Conservation (phyloP, 2,797 vertebrate genomes). For the Syndactyla subalaris region DNA sequence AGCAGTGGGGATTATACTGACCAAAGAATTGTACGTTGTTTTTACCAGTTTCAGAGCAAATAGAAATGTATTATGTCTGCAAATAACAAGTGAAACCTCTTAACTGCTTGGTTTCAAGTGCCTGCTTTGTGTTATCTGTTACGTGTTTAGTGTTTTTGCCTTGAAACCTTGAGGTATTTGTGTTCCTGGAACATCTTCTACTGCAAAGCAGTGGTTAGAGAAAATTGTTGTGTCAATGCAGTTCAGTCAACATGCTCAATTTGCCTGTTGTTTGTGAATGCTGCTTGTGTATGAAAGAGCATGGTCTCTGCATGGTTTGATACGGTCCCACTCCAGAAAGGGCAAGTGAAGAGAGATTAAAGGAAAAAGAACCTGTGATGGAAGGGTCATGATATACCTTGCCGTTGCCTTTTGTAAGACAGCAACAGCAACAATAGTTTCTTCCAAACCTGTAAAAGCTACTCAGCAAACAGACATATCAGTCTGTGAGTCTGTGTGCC, state of each 20-base stretch:
- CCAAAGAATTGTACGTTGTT: slow-evolving; percentile 91
- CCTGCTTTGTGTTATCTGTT: not conserved
- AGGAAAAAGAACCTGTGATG: not conserved
- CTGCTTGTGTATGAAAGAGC: not conserved
- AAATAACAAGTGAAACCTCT: not conserved
- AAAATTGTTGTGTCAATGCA: rapidly evolving
- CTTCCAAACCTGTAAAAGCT: not conserved
- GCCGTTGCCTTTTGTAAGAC: not conserved
- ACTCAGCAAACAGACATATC: not conserved
- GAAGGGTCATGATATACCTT: not conserved
- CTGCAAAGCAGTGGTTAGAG: not conserved
- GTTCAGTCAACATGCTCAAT: not conserved
- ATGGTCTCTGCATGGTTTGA: not conserved
- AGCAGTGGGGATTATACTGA: slow-evolving; percentile 98
- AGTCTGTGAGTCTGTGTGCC: not conserved
- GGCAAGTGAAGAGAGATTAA: not conserved
- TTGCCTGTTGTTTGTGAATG: not conserved
- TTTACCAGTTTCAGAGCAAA: slow-evolving; percentile 29
- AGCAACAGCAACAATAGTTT: not conserved
- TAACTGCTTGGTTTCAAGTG: not conserved
- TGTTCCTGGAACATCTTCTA: not conserved
- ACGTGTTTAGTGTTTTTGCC: not conserved
- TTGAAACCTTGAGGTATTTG: not conserved
- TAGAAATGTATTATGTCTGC: not conserved
- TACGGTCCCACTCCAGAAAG: not conserved